Base-by-base conservation (phyloP, 2,797 vertebrate species). In the Bufotes viridis region DNA sequence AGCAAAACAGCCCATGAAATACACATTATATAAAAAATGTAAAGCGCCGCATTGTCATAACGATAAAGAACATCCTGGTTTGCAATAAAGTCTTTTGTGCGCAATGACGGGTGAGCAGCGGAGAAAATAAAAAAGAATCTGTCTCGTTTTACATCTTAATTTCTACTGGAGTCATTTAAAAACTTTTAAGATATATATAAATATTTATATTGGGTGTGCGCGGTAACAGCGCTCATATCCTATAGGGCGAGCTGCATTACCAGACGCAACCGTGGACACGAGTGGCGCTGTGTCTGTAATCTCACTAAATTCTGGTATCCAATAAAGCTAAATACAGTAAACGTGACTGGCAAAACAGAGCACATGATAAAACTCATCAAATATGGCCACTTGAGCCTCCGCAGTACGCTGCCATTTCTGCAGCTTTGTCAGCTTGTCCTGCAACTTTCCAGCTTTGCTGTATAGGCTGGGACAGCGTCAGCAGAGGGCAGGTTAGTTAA, bases 1-100 rank as follows among this genome's bases (percentile, higher is more conserved):
- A 86, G 53, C 88, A 87, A 78, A 72, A 74, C 82, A 78, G 88
- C 82, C 74, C 80, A 83, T 69, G 81, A 89, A 87, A 78, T 67
- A 88, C 75, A 76, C 82, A 72, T 42, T 61, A 85, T 57, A 84
- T 80, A 72, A 80, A 79, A 76, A 57, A 88, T 49, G 29, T 14
- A 72, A 85, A 76, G 61, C 63, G 29, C 55, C 20, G 60, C 8
- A 72, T 79, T 87, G 61, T 83, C 26, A 51, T 65, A n/a, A 65
- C 51, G 72, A 78, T 24, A 63, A 57, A 61, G 42, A 85, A 76
- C 15, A 78, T 63, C 34, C 74, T 76, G 72, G 29, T 63, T 63
- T 63, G 22, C 57, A 76, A 69, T n/a, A 69, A 57, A 51, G 57
- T 6, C 42, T 55, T 78, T 55, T 51, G 57, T 78, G 20, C 22